These are phyloP conservation scores for Pelmatolapia mariae DNA, from an alignment of 2,113 vertebrate species.

Conservation along the genomic window DNA sequence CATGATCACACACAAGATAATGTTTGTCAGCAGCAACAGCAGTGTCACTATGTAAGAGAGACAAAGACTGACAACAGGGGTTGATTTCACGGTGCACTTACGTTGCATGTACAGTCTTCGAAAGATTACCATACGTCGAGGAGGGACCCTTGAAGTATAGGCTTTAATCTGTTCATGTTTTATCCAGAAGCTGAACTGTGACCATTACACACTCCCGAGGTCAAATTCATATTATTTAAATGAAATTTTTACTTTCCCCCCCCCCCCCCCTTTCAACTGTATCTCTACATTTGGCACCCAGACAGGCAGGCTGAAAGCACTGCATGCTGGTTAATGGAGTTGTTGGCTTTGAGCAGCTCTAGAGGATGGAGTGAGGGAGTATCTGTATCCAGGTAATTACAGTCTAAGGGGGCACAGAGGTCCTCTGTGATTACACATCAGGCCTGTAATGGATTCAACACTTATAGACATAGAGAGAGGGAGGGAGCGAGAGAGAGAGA, in stretches of 20 bases:
- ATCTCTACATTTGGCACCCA: constrained; percentile 34
- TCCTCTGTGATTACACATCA: constrained; percentile 79
- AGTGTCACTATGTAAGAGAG: constrained; percentile 42
- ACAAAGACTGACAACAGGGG: constrained; percentile 49
- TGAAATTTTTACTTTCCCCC: constrained; percentile 26
- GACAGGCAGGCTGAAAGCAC: constrained; percentile 34
- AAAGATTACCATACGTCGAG: constrained; percentile 8
- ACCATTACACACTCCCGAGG: constrained; percentile 32
- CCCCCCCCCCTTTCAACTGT: neutral
- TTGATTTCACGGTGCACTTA: constrained; percentile 60
- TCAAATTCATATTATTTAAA: constrained; percentile 54
- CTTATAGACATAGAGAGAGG: constrained; percentile 60
- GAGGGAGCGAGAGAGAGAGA: constrained; percentile 3
- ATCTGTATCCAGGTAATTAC: constrained; percentile 76
- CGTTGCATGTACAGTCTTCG: constrained; percentile 22
- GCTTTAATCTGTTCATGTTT: constrained; percentile 10
- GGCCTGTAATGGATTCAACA: constrained; percentile 78
- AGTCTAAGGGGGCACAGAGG: constrained; percentile 68
- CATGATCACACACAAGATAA: constrained; percentile 69
- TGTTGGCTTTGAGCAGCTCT: constrained; percentile 51
- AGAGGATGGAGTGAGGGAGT: constrained; percentile 59
- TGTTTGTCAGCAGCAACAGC: constrained; percentile 66
- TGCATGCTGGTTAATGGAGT: constrained; percentile 65
- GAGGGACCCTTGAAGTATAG: neutral
- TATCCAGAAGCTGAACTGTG: constrained; percentile 28